A percentile compares a stretch with the other conserved stretches of the same genome.
Conservation (phyloP, 1,140 invertebrate genomes). For the Apis dorsata region DNA sequence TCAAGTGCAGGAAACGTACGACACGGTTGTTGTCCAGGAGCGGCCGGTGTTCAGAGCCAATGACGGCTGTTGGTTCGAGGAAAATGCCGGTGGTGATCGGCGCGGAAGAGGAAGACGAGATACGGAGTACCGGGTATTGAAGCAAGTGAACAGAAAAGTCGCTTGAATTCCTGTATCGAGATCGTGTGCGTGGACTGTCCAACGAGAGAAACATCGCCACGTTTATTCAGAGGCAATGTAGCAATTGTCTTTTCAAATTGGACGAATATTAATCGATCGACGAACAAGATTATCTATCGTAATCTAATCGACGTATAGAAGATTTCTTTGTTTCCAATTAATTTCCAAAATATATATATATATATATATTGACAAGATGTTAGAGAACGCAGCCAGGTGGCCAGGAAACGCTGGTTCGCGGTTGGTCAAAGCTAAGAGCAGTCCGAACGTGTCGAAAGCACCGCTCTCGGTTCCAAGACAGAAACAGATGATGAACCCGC, state of each 20-base stretch:
- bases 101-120: slow-evolving; percentile 14
- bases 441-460: slow-evolving; percentile 72
- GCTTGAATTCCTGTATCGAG: background rate
- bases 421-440: slow-evolving; percentile 73
- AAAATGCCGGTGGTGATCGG: slow-evolving; percentile 13
- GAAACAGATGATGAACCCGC: background rate
- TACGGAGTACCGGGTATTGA: background rate
- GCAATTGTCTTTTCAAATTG: background rate
- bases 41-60: background rate
- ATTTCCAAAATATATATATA: no score
- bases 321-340: no score
- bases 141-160: background rate
- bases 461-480: slow-evolving; percentile 14
- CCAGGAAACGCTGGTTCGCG: slow-evolving; percentile 36
- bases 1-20: slow-evolving; percentile 42
- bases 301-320: no score
- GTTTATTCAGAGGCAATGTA: background rate
- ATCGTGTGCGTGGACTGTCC: background rate
- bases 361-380: slow-evolving; percentile 28
- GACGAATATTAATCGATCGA: background rate
- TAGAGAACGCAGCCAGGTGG: slow-evolving; percentile 49
- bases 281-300: no score
- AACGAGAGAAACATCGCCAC: background rate
- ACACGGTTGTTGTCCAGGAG: background rate
- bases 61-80: background rate